phyloP scores from a whole-genome alignment of 2,113 vertebrate species.

The Oreochromis aureus region DNA sequence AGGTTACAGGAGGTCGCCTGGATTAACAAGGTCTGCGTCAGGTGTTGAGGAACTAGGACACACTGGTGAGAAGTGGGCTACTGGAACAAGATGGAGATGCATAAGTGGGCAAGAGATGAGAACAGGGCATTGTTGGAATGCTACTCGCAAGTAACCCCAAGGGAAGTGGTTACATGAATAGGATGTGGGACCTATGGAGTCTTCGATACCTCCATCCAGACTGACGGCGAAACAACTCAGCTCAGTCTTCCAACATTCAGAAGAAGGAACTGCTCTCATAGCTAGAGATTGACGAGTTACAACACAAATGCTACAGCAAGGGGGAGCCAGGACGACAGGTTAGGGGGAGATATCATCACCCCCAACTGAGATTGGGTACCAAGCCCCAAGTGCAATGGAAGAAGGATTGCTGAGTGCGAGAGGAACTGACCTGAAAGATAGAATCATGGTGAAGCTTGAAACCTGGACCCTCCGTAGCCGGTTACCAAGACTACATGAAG shows the following conservation, averaged over 20 bases:
- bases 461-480: rapidly evolving
- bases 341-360: not conserved
- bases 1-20: not conserved
- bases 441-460: not conserved
- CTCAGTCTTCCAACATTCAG: not conserved
- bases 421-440: not conserved
- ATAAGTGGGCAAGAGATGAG: not conserved
- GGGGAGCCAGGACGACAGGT: not conserved
- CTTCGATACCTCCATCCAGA: not conserved
- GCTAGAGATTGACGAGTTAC: not conserved
- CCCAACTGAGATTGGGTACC: not conserved
- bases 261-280: not conserved
- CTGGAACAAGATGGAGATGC: not conserved
- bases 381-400: not conserved
- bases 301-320: not conserved
- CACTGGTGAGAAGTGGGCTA: not conserved
- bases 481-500: not conserved
- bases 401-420: not conserved
- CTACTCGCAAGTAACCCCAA: not conserved
- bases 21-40: not conserved
- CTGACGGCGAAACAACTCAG: not conserved
- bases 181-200: not conserved
- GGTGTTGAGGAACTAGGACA: not conserved
- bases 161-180: not conserved
- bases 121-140: not conserved